Base-by-base conservation (phyloP, 2,888 invertebrate species). In the Tenodera sinensis region DNA sequence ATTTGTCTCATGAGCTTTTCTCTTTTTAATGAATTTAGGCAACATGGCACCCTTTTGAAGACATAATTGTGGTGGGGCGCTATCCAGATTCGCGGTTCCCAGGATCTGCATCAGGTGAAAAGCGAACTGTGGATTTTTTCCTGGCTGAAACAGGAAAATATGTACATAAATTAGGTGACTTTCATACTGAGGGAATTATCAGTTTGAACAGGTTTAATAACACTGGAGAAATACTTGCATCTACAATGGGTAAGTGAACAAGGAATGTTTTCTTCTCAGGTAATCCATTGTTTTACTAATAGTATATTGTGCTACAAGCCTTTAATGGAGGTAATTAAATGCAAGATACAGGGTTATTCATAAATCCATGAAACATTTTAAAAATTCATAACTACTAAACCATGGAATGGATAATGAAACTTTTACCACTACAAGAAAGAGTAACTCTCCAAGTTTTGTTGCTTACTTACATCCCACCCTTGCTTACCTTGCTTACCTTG, bases 31-130 rank as follows among this genome's bases (percentile, higher is more conserved):
- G 54, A 71, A 89, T 91, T 1, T 91, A 93, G 93, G 94, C 94
- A 8, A 91, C 92, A 1, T 94, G 94, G 94, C 93, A 94, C 91
- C 93, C 94, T 12, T 90, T 93, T 81, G 92, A 92, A 90, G 93
- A 93, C 90, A 90, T 94, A 88, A 92, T 93, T 14, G 92, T 93
- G 8, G 92, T 93, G 83, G 94, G 94, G 0, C 92, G 94, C 6
- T 94, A 93, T 91, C 94, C 94, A 25, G 93, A 93, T 25, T 6
- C 25, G 25, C 1, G 9, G 2, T 82, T 71, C n/a, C 71, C 30
- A 30, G 34, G 27, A 8, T 90, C 90, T 7, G 91, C 91, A 12
- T 1, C n/a, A 30, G 54, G 30, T n/a, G 47, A 3, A 93, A 93
- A 88, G 88, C 89, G 8, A 90, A 93, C 92, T n/a, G 91, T 93